Evolutionary conservation across 2,113 vertebrate genomes (phyloP).

Genomic region (Indicator maculatus): DNA sequence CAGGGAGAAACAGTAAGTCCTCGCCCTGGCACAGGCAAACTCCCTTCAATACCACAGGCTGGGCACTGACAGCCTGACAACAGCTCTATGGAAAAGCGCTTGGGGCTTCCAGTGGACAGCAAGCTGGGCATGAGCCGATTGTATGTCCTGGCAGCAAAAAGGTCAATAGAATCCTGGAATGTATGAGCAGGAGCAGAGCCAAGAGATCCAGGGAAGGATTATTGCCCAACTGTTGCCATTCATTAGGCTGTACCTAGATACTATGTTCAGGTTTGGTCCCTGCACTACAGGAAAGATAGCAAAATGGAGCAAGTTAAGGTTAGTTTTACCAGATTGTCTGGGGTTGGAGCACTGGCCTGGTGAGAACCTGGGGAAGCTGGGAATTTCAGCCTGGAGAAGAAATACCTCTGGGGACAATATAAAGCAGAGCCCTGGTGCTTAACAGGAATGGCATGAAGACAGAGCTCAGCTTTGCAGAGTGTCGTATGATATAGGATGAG

Average conservation of each 20-base stretch:
- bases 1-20: not conserved
- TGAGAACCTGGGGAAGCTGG: not conserved
- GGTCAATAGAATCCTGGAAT: not conserved
- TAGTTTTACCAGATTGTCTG: fast-evolving
- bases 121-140: not conserved
- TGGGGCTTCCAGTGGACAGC: not conserved
- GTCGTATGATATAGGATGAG: not conserved
- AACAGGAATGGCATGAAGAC: not conserved
- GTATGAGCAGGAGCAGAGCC: not conserved
- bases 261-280: not conserved
- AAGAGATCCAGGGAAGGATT: not conserved
- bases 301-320: not conserved
- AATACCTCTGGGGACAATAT: not conserved
- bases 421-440: fast-evolving
- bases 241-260: not conserved
- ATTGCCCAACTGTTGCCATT: fast-evolving
- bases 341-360: not conserved
- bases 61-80: not conserved
- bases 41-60: not conserved
- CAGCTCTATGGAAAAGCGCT: not conserved
- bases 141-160: not conserved
- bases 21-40: not conserved
- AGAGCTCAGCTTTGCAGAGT: not conserved
- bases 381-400: not conserved
- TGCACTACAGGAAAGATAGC: not conserved